A percentile compares a stretch with the other conserved stretches of the same genome.
Conservation (phyloP, 2,797 vertebrate genomes). For the Acanthis flammea region DNA sequence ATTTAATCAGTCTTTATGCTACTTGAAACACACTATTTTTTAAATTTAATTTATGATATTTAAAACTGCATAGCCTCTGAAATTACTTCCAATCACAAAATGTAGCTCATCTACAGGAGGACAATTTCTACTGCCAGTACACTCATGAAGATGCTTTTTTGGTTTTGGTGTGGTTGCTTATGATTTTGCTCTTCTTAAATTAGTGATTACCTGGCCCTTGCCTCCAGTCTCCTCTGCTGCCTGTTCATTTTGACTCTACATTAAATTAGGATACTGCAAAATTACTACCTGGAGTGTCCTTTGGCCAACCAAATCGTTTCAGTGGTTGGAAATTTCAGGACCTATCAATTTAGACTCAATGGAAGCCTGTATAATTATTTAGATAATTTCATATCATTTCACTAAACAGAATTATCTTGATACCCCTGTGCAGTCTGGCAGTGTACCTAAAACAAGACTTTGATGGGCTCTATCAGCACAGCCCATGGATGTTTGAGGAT, state of each 20-base stretch:
- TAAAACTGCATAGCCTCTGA: neutral
- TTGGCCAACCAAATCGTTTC: neutral
- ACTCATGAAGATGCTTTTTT: neutral
- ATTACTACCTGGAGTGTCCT: neutral
- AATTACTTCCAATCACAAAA: neutral
- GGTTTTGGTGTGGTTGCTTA: neutral
- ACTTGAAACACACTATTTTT: neutral
- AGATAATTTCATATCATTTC: neutral
- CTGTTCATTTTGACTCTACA: neutral
- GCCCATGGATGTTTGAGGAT: neutral
- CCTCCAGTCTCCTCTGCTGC: neutral
- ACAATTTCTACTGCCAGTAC: neutral
- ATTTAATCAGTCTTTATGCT: neutral
- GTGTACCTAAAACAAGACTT: neutral
- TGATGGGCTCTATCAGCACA: rapidly evolving
- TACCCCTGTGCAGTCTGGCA: neutral
- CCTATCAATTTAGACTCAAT: neutral
- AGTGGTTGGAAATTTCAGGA: neutral
- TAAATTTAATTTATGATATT: neutral
- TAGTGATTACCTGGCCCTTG: neutral
- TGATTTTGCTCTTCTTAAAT: neutral
- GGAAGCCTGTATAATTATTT: neutral
- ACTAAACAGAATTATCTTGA: neutral
- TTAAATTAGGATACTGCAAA: neutral
- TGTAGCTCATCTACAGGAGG: neutral